Conservation (phyloP, 2,797 vertebrate genomes). For the Erethizon dorsatum region DNA sequence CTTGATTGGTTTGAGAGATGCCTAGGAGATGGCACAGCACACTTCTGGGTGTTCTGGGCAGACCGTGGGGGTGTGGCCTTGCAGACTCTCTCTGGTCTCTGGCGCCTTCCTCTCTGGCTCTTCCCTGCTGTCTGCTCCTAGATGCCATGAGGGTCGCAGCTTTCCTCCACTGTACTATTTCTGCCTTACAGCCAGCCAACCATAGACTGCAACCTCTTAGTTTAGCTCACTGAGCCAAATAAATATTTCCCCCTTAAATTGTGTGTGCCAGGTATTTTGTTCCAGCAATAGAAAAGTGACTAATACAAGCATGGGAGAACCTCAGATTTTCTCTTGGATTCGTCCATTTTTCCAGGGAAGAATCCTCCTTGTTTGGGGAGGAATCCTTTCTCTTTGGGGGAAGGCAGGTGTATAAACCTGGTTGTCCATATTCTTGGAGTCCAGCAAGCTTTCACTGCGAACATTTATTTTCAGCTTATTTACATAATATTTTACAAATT, state of each 20-base stretch:
- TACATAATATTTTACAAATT: neutral
- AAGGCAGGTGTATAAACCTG: neutral
- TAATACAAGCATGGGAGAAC: too few species aligned
- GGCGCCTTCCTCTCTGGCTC: neutral
- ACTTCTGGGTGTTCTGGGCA: neutral
- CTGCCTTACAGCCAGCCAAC: neutral
- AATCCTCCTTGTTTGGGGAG: too few species aligned
- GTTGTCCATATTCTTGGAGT: neutral
- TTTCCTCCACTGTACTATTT: neutral
- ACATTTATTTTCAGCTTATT: neutral
- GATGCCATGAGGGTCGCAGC: neutral
- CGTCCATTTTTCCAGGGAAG: neutral
- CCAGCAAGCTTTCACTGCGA: neutral
- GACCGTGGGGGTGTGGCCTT: neutral
- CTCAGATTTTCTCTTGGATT: neutral
- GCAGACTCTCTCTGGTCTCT: neutral
- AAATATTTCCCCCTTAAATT: neutral
- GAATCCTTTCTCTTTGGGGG: neutral
- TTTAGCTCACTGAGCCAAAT: neutral
- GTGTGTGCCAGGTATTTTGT: neutral
- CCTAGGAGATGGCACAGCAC: neutral
- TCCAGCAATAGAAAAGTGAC: neutral
- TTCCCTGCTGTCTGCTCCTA: neutral
- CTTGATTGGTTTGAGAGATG: neutral
- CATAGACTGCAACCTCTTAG: neutral